These are phyloP conservation scores for Protosalanx chinensis DNA, from an alignment of 2,797 vertebrate genomes.

Conservation along the genomic window DNA sequence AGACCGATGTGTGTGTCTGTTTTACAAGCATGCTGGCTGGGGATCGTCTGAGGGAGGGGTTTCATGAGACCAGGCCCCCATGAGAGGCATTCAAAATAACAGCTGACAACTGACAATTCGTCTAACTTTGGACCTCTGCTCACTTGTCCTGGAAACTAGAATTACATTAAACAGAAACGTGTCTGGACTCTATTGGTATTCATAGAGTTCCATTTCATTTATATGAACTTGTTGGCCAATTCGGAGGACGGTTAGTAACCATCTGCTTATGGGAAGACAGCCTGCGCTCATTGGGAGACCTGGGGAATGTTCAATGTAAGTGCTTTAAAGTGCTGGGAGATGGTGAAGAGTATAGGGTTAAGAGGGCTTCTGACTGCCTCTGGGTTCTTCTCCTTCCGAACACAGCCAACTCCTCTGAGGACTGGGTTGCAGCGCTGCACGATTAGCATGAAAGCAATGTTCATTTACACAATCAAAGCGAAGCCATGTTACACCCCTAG, in stretches of 20 bases:
- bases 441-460: constrained; percentile 56
- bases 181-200: not conserved
- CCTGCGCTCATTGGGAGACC: not conserved
- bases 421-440: constrained; percentile 57
- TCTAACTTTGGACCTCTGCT: constrained; percentile 40
- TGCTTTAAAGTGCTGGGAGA: no score
- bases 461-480: constrained; percentile 60
- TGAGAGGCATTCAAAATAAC: constrained; percentile 62
- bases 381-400: not conserved
- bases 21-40: constrained; percentile 67
- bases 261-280: not conserved
- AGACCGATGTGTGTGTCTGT: constrained; percentile 67
- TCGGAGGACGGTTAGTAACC: not conserved
- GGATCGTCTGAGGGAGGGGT: constrained; percentile 57
- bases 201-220: not conserved
- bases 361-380: no score
- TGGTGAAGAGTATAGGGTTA: not conserved
- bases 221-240: not conserved
- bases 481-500: constrained; percentile 46
- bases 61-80: constrained; percentile 62
- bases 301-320: no score
- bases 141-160: constrained; percentile 52
- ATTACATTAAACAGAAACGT: constrained; percentile 16
- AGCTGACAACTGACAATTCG: constrained; percentile 53
- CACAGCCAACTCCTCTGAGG: no score